Percentiles rank a stretch among this genome's conserved stretches.
phyloP scores from a whole-genome alignment of 1,140 invertebrate species.

The Hyles vespertilio region DNA sequence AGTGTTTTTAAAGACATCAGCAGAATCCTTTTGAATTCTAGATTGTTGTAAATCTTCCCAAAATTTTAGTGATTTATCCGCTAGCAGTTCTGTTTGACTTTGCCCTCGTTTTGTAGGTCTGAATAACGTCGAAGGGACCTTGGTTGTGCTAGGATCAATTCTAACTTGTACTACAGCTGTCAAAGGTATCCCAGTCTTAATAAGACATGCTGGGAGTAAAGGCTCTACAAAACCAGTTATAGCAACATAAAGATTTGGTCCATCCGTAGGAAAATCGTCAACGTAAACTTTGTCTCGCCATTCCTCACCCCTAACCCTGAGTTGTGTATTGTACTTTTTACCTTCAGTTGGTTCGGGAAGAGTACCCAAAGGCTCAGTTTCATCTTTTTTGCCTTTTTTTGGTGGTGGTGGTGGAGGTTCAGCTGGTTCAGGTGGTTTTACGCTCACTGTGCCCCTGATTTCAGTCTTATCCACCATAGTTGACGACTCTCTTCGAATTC shows the following conservation, averaged over 20 bases:
- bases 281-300: conserved; percentile 74
- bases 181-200: conserved; percentile 70
- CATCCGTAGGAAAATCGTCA: conserved; percentile 73
- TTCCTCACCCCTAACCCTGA: conserved; percentile 74
- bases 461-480: conserved; percentile 56
- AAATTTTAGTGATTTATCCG: conserved; percentile 50
- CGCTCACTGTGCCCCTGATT: conserved; percentile 44
- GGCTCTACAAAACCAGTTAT: conserved; percentile 75
- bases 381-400: conserved; percentile 39
- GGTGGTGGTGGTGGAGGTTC: conserved; percentile 15
- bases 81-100: conserved; percentile 50
- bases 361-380: conserved; percentile 11
- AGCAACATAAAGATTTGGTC: conserved; percentile 75
- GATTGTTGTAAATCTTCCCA: conserved; percentile 57
- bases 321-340: conserved; percentile 67
- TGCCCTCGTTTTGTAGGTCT: conserved; percentile 38
- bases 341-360: conserved; percentile 38
- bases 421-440: conserved; percentile 19
- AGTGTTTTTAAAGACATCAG: conserved; percentile 57
- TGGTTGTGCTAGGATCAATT: conserved; percentile 30
- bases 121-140: conserved; percentile 31
- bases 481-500: conserved; percentile 52
- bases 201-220: conserved; percentile 54
- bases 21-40: conserved; percentile 36
- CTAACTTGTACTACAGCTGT: conserved; percentile 64